Evolutionary conservation across 2,888 invertebrate genomes (phyloP), one percentile per base, ranked within the genome.

Genomic region (Apodemia mormo): DNA sequence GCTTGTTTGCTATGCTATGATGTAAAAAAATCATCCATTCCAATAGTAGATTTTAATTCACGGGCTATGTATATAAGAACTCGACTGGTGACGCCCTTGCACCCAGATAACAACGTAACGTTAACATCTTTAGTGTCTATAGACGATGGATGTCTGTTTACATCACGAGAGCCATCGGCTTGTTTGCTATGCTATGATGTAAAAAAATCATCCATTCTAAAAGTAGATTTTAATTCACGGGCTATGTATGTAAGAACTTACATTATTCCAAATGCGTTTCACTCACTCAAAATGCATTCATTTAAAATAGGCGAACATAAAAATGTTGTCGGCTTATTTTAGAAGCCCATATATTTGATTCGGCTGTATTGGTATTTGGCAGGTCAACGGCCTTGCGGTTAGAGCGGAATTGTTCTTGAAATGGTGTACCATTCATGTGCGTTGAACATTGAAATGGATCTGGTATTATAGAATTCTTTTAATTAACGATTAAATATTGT

Each of bases 321-420:
- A 61, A 61, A 33, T 61, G 61, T 61, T 12, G 61, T 33, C 61
- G 61, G 61, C 61, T 33, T 61, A 61, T 61, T 30, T 61, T 61
- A 33, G 61, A 52, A 33, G 61, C 14, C 12, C 12, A 61, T 61
- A 33, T 61, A 61, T 61, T 61, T 61, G 14, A 61, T 61, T 61
- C 61, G 58, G 29, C 30, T 58, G 58, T 58, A 58, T 58, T 58
- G 30, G 58, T 61, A 30, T 61, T 61, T 61, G 61, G 66, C 70
- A 64, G 75, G 75, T 75, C 75, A 72, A 68, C 67, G 70, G 68
- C 75, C 72, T 71, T 68, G 75, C 30, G 54, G 66, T 29, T 69
- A 61, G 33, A 61, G 61, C 33, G 33, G 61, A 61, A 61, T 61
- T 61, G 61, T 61, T 61, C 61, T 33, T 61, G 61, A 61, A 61